phyloP scores from a whole-genome alignment of 2,888 invertebrate genomes.

The Epirrhoe alternata region DNA sequence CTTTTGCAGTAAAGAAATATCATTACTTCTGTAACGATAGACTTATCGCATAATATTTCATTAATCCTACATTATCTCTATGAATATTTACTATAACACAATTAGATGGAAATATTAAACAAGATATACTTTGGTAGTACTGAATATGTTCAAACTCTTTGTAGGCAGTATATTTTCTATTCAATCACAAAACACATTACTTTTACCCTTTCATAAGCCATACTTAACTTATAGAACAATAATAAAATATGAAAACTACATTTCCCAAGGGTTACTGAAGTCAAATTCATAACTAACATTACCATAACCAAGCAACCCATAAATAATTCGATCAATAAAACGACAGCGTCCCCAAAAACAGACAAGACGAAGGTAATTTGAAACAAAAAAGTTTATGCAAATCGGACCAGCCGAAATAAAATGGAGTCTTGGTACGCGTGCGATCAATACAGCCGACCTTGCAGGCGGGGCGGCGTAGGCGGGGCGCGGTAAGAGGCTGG shows the following conservation, averaged over 20 bases:
- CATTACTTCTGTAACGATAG: not conserved
- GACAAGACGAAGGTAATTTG: constrained; percentile 57
- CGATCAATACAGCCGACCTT: constrained; percentile 83
- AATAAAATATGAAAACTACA: not conserved
- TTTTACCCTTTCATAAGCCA: not conserved
- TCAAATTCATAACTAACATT: constrained; percentile 9
- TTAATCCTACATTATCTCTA: too few relatives aligned
- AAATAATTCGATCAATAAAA: constrained; percentile 37
- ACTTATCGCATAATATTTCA: too few relatives aligned
- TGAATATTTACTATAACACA: too few relatives aligned
- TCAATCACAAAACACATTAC: not conserved
- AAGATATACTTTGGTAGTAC: too few relatives aligned
- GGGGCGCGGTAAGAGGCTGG: constrained; percentile 77
- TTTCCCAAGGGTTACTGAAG: not conserved
- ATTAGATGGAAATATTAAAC: too few relatives aligned
- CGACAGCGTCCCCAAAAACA: constrained; percentile 49
- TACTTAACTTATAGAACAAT: not conserved
- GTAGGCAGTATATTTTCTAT: not conserved
- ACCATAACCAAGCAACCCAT: constrained; percentile 13
- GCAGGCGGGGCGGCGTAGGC: constrained; percentile 79
- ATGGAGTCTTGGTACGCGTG: constrained; percentile 81
- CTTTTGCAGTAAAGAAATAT: constrained; percentile 10
- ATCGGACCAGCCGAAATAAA: constrained; percentile 81
- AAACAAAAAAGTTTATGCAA: constrained; percentile 82
- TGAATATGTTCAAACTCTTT: too few relatives aligned